Base-by-base conservation (phyloP, 53 echinoderm and acorn worm species). In the Paracentrotus lividus region DNA sequence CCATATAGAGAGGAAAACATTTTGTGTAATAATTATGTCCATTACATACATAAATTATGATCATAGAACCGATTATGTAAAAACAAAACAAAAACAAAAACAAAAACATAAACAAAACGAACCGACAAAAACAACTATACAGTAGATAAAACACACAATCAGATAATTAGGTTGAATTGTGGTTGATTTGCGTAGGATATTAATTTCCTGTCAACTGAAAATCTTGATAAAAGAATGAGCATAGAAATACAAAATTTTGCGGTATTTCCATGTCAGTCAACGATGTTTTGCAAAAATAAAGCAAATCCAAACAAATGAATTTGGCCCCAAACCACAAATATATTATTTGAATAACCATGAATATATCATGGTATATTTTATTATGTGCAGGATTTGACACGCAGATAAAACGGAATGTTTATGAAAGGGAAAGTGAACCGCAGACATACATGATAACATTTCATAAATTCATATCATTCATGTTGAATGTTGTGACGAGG, bases 381-480 rank as follows among this genome's bases (percentile, higher is more conserved):
- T 59, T 21, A 21, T 64, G 64, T 12, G 27, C 31, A 64, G 64
- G 64, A 64, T 64, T 64, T 64, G 31, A 8, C 64, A 64, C 64
- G 64, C 64, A 64, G 64, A 29, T 29, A 64, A 64, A n/a, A 64
- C 12, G 64, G 64, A 64, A 64, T 64, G 64, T 64, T 27, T 64
- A 29, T 16, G 64, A 29, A 64, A 64, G 64, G 31, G 31, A 64
- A 64, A 29, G 18, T 8, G 31, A 31, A 64, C 64, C 64, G 64
- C 64, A 64, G 10, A 64, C 64, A 64, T 26, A 64, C 64, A 6
- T 13, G 27, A 29, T 26, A 10, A 8, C 9, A 64, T 64, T 31
- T 31, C 27, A 6, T 64, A 27, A 64, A 64, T 64, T 29, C 64
- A 1, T 29, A 7, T 64, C 27, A 64, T 64, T 29, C 64, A 64